These are phyloP conservation scores for Drosophila pachea DNA, from an alignment of 1,140 invertebrate species.

Conservation along the genomic window DNA sequence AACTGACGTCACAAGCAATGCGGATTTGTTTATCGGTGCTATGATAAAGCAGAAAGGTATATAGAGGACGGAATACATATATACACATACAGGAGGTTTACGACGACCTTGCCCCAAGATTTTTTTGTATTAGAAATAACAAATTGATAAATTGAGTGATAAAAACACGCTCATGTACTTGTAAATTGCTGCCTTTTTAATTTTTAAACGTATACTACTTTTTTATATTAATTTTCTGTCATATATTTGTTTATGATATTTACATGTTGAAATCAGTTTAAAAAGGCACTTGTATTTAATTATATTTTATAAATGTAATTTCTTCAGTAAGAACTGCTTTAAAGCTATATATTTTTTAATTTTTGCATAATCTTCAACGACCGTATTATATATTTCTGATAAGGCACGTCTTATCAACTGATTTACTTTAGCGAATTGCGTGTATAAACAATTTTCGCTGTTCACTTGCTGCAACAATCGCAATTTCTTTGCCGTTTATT, in stretches of 20 bases:
- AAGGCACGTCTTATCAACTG: conserved; percentile 33
- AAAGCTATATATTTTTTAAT: conserved; percentile 1
- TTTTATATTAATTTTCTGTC: conserved; percentile 20
- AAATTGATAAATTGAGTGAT: too few species aligned
- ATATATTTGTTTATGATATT: conserved; percentile 57
- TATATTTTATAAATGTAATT: background rate
- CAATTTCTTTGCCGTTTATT: background rate
- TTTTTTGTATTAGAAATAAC: conserved; percentile 1
- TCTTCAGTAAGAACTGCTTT: background rate
- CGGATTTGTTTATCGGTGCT: conserved; percentile 29
- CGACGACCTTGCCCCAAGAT: conserved; percentile 5
- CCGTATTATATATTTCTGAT: conserved; percentile 14
- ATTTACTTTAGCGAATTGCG: conserved; percentile 2
- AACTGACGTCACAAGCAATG: conserved; percentile 52
- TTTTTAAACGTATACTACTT: background rate
- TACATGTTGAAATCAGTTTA: conserved; percentile 50
- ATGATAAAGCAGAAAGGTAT: conserved; percentile 42
- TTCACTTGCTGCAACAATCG: too few species aligned
- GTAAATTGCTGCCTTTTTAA: conserved; percentile 62
- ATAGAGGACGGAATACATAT: conserved; percentile 10
- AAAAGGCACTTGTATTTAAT: background rate
- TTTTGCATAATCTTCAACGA: conserved; percentile 16
- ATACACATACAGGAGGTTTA: conserved; percentile 1
- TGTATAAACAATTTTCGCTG: background rate
- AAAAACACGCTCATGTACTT: conserved; percentile 52